Conservation (phyloP, 1,140 invertebrate genomes). For the Nixonia krombeini region DNA sequence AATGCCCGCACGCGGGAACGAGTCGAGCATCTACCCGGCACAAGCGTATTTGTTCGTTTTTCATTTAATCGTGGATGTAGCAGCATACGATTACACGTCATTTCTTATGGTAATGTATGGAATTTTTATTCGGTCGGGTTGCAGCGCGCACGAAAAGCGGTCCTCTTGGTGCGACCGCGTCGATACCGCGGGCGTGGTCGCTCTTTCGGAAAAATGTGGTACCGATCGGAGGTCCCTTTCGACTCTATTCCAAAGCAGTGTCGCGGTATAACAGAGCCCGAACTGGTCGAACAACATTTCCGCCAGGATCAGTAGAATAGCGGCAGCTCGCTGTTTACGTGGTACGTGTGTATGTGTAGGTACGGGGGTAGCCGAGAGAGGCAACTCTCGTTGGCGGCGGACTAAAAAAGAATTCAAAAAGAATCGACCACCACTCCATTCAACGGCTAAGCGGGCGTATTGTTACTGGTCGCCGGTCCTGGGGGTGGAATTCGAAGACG, state of each 20-base stretch:
- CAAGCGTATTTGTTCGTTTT: no score
- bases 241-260: constrained; percentile 22
- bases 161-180: constrained; percentile 22
- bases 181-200: constrained; percentile 39
- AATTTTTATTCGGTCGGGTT: no score
- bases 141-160: constrained; percentile 12
- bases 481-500: constrained; percentile 40
- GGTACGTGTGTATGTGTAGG: background rate
- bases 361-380: constrained; percentile 2
- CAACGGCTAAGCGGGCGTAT: constrained; percentile 50
- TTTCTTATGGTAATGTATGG: no score
- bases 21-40: no score
- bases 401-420: constrained; percentile 42
- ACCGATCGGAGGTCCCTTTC: constrained; percentile 27
- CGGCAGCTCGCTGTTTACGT: constrained; percentile 23
- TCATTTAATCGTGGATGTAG: no score
- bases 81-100: no score
- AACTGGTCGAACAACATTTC: constrained; percentile 44
- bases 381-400: background rate
- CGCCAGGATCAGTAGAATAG: constrained; percentile 31
- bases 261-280: constrained; percentile 20
- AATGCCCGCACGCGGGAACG: no score
- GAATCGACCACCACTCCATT: constrained; percentile 48
- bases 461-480: constrained; percentile 37
- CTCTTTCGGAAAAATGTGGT: constrained; percentile 42